Percentiles rank a stretch among this genome's conserved stretches.
Evolutionary conservation across 2,113 vertebrate species (phyloP).

Genomic region (Eleginops maclovinus): DNA sequence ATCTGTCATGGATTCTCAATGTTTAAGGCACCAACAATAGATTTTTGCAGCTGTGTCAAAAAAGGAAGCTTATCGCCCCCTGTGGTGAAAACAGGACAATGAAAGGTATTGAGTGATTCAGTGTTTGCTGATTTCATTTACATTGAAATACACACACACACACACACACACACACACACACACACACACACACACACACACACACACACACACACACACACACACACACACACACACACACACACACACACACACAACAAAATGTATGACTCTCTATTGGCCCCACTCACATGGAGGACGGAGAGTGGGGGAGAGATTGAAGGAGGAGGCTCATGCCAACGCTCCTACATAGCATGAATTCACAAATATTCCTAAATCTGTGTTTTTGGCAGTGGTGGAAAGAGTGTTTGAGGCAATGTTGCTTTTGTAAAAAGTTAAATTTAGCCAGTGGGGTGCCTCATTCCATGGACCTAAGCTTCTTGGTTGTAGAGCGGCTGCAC

Average conservation of each 20-base stretch:
- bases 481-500: conserved; percentile 52
- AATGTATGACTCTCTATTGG: conserved; percentile 7
- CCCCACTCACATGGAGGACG: conserved; percentile 16
- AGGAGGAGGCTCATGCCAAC: conserved; percentile 36
- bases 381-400: conserved; percentile 50
- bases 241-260: neutral
- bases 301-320: conserved; percentile 7
- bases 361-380: conserved; percentile 51
- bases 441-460: conserved; percentile 48
- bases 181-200: conserved; percentile 8
- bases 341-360: conserved; percentile 41
- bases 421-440: conserved; percentile 70
- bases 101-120: neutral
- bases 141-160: neutral
- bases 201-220: conserved; percentile 2
- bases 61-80: conserved; percentile 30
- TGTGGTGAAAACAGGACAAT: conserved; percentile 34
- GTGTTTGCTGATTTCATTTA: neutral
- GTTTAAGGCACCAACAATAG: neutral
- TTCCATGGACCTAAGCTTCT: conserved; percentile 60
- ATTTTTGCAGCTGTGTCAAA: neutral
- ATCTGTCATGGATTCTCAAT: neutral
- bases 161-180: neutral
- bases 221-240: neutral
- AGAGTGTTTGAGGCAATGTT: conserved; percentile 32